Percentiles rank a stretch among this genome's conserved stretches.
phyloP scores from a whole-genome alignment of 2,888 invertebrate genomes.

The Chymomyza procnemis region DNA sequence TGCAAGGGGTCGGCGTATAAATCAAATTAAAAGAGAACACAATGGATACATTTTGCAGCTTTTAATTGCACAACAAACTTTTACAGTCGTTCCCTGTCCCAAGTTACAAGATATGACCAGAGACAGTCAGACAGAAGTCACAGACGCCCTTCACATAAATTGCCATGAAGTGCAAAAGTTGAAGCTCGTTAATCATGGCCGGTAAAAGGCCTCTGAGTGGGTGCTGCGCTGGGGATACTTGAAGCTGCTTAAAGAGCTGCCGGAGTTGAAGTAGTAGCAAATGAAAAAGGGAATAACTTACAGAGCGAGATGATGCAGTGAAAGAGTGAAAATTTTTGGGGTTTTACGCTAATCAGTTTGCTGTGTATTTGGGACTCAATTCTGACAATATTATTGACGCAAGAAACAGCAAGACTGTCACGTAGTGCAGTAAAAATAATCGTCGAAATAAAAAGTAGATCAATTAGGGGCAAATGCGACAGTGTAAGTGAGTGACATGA shows the following conservation, averaged over 20 bases:
- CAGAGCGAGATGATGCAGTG: slow-evolving; percentile 51
- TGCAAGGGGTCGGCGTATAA: slow-evolving; percentile 37
- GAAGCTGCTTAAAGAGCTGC: neutral
- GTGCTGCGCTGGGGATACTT: slow-evolving; percentile 17
- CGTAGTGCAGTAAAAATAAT: too few relatives aligned
- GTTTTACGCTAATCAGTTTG: slow-evolving; percentile 41
- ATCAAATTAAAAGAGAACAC: slow-evolving; percentile 54
- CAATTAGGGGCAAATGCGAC: too few relatives aligned
- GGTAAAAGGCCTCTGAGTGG: slow-evolving; percentile 48
- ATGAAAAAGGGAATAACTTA: slow-evolving; percentile 49
- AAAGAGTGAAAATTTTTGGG: slow-evolving; percentile 60
- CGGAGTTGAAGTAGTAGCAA: slow-evolving; percentile 3
- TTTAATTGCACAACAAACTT: slow-evolving; percentile 71
- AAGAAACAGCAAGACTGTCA: too few relatives aligned
- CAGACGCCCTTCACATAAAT: slow-evolving; percentile 45
- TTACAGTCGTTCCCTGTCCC: slow-evolving; percentile 69
- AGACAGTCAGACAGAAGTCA: neutral
- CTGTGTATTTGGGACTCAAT: neutral
- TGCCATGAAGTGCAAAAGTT: slow-evolving; percentile 70
- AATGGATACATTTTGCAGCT: slow-evolving; percentile 50
- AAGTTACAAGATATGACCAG: slow-evolving; percentile 49
- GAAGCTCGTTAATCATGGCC: slow-evolving; percentile 70
- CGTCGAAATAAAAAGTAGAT: too few relatives aligned
- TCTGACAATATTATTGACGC: too few relatives aligned
- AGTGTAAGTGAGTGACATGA: too few relatives aligned